Evolutionary conservation across 2,797 vertebrate species (phyloP).

Genomic region (Hyperoplus lanceolatus): DNA sequence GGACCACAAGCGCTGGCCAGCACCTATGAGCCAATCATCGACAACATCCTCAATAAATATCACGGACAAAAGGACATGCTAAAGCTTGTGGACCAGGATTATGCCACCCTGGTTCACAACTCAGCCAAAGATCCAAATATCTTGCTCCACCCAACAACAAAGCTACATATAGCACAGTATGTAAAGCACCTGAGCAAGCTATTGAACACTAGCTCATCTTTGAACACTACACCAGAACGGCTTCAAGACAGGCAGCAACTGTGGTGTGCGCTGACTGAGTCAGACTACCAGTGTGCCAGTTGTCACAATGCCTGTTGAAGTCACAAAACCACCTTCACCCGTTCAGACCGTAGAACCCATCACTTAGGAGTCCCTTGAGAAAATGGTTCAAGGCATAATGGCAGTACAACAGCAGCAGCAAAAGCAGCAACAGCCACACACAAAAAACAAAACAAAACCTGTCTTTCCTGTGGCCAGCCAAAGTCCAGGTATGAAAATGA

Average conservation of each 20-base stretch:
- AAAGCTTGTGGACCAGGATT: neutral
- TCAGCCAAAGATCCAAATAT: neutral
- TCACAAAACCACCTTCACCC: no score
- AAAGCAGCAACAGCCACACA: neutral
- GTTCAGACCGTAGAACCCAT: neutral
- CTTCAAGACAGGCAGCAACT: constrained; percentile 1
- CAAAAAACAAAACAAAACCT: neutral
- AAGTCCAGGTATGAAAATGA: neutral
- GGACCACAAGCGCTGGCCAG: neutral
- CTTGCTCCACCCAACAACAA: constrained; percentile 1
- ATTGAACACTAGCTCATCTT: neutral
- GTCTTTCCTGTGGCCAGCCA: constrained; percentile 1
- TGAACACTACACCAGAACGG: neutral
- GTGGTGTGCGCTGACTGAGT: constrained; percentile 1
- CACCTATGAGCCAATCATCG: neutral
- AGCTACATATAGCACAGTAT: neutral
- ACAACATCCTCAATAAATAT: neutral
- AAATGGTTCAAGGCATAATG: neutral
- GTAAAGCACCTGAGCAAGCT: neutral
- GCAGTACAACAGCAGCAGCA: neutral
- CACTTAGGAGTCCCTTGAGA: neutral
- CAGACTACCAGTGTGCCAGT: constrained; percentile 1
- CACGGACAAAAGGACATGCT: neutral
- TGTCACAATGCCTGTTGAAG: neutral
- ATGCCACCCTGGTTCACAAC: neutral